Evolutionary conservation across 2,888 invertebrate species (phyloP).

Genomic region (Pherbina coryleti): DNA sequence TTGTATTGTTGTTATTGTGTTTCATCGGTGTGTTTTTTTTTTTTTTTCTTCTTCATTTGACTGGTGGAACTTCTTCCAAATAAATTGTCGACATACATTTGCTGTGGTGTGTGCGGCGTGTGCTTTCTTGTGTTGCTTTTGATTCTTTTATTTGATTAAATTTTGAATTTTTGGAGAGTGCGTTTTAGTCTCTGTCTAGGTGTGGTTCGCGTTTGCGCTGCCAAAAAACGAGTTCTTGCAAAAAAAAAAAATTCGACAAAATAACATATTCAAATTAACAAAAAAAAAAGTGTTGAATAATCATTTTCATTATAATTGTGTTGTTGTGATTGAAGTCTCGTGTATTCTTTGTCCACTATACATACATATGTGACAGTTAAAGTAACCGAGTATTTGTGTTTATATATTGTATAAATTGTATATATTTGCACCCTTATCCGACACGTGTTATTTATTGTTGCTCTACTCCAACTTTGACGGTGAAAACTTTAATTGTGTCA

Average conservation of each 20-base stretch:
- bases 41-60: neutral
- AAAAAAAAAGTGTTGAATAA: too few relatives aligned
- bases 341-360: too few relatives aligned
- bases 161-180: neutral
- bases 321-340: too few relatives aligned
- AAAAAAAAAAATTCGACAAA: neutral
- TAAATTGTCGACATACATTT: neutral
- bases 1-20: too few relatives aligned
- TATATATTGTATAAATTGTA: too few relatives aligned
- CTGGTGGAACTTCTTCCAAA: neutral
- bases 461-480: neutral
- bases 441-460: neutral
- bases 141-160: neutral
- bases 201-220: constrained; percentile 26
- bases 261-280: neutral
- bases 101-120: neutral
- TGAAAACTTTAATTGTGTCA: constrained; percentile 3
- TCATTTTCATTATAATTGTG: too few relatives aligned
- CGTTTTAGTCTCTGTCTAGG: constrained; percentile 16
- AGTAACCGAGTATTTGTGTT: too few relatives aligned
- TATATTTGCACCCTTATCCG: neutral
- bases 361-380: too few relatives aligned
- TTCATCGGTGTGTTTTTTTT: neutral
- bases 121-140: neutral
- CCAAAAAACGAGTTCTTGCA: neutral